Conservation (phyloP, 2,113 vertebrate species). For the Heterochromis multidens region DNA sequence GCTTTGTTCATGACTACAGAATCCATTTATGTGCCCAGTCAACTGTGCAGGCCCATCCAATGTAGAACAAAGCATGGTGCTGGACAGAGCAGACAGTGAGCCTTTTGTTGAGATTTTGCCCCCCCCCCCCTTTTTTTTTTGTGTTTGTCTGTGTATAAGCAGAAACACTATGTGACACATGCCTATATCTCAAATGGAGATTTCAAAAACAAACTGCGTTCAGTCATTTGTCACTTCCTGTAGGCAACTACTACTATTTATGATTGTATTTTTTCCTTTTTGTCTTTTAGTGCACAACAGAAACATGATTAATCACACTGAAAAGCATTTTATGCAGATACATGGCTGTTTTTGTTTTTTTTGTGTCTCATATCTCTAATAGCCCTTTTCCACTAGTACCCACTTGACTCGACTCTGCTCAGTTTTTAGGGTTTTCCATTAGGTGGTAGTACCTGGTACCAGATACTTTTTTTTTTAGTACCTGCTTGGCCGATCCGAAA, state of each 20-base stretch:
- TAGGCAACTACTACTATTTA: neutral
- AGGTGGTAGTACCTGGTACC: no score
- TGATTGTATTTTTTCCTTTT: neutral
- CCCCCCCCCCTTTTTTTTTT: neutral
- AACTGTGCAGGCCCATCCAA: constrained; percentile 39
- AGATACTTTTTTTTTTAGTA: no score
- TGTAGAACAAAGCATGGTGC: constrained; percentile 51
- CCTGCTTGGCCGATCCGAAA: no score
- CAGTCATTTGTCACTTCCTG: neutral
- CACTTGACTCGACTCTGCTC: no score
- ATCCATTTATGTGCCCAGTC: constrained; percentile 57
- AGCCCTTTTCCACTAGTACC: no score
- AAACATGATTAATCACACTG: neutral
- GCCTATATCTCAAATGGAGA: constrained; percentile 33
- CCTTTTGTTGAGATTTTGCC: constrained; percentile 50
- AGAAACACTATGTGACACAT: constrained; percentile 13
- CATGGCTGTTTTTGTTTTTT: neutral
- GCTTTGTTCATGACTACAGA: constrained; percentile 48
- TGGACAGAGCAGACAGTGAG: constrained; percentile 50
- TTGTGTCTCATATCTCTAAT: neutral
- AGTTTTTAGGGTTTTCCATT: no score
- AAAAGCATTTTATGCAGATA: neutral
- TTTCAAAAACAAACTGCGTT: constrained; percentile 16
- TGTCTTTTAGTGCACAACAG: neutral
- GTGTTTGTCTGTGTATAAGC: neutral